These are phyloP conservation scores for Diarsia dahlii DNA, from an alignment of 2,888 invertebrate genomes.

Conservation along the genomic window DNA sequence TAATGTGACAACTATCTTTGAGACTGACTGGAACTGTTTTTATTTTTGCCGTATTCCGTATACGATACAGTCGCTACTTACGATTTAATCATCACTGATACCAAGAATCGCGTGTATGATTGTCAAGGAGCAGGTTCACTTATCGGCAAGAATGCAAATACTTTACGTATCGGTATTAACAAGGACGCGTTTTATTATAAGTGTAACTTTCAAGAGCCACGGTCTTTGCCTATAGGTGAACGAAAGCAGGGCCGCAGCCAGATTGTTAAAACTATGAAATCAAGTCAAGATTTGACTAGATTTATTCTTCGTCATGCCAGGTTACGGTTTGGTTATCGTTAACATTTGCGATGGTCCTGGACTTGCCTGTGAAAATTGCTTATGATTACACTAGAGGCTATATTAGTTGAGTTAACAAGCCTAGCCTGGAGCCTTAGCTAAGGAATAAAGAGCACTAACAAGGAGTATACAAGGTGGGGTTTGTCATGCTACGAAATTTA, in stretches of 20 bases:
- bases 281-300: constrained; percentile 44
- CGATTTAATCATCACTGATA: constrained; percentile 48
- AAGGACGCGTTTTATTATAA: constrained; percentile 21
- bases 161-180: constrained; percentile 38
- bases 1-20: not conserved
- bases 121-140: constrained; percentile 54
- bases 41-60: not conserved
- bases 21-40: constrained; percentile 1
- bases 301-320: constrained; percentile 33
- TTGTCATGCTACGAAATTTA: constrained; percentile 78
- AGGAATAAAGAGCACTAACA: not conserved
- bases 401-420: constrained; percentile 35
- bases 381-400: constrained; percentile 32
- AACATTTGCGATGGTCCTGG: constrained; percentile 10
- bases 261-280: constrained; percentile 39
- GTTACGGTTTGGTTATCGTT: constrained; percentile 42
- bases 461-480: constrained; percentile 28
- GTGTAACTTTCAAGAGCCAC: constrained; percentile 35
- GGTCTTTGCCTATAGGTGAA: constrained; percentile 51
- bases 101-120: constrained; percentile 61
- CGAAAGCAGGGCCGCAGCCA: constrained; percentile 38
- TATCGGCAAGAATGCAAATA: constrained; percentile 58
- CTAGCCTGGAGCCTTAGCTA: constrained; percentile 16
- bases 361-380: constrained; percentile 41
- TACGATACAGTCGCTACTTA: constrained; percentile 23